A percentile compares a stretch with the other conserved stretches of the same genome.
Evolutionary conservation across 2,888 invertebrate genomes (phyloP).

Genomic region (Patella caerulea): DNA sequence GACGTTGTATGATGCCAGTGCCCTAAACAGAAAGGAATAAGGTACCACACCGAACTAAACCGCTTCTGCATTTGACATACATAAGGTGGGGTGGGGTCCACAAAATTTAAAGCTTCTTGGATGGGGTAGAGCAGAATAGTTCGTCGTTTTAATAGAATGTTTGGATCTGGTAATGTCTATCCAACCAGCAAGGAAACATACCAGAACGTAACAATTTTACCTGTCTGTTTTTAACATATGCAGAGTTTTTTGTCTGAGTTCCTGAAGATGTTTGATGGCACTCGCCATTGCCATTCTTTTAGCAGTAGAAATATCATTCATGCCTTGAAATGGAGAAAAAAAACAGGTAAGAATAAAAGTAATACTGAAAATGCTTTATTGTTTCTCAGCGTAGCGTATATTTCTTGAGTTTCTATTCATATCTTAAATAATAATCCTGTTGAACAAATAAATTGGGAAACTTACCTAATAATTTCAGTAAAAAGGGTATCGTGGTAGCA

Average conservation of each 20-base stretch:
- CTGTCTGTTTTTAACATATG: constrained; percentile 77
- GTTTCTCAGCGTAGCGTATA: neutral
- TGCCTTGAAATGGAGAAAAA: constrained; percentile 47
- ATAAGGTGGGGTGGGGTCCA: too few species aligned
- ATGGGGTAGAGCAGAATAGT: too few species aligned
- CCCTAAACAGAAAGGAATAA: too few species aligned
- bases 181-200: too few species aligned
- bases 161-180: too few species aligned
- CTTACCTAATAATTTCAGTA: constrained; percentile 75
- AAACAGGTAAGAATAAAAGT: neutral
- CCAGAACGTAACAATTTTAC: constrained; percentile 22
- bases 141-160: too few species aligned
- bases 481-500: constrained; percentile 75
- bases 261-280: constrained; percentile 56
- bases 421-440: neutral
- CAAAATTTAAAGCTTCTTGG: too few species aligned
- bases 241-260: constrained; percentile 70
- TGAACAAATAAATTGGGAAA: constrained; percentile 27
- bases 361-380: neutral
- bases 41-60: too few species aligned
- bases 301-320: constrained; percentile 61
- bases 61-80: too few species aligned
- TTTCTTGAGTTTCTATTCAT: neutral
- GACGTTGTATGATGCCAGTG: too few species aligned
- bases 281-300: constrained; percentile 64